phyloP scores from a whole-genome alignment of 2,888 invertebrate species.

The Sesia bembeciformis region DNA sequence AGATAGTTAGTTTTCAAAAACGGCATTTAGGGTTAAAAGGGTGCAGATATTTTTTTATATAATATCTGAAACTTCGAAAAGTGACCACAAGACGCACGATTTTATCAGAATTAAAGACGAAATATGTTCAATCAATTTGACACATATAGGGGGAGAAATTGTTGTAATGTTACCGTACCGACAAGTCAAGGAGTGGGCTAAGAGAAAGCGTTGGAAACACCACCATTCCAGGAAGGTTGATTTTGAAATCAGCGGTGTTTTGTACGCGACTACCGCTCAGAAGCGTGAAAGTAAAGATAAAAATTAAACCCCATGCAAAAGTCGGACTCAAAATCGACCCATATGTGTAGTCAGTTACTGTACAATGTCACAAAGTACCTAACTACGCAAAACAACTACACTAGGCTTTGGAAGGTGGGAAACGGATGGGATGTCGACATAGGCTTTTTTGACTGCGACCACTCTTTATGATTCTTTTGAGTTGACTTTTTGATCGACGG shows the following conservation, averaged over 20 bases:
- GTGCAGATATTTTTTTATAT: too few relatives aligned
- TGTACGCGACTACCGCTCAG: conserved; percentile 28
- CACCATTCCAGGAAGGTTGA: conserved; percentile 75
- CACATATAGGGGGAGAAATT: neutral
- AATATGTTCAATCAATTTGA: too few relatives aligned
- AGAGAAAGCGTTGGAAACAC: conserved; percentile 33
- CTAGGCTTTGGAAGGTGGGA: conserved; percentile 15
- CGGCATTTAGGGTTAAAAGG: too few relatives aligned
- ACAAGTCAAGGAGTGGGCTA: conserved; percentile 1
- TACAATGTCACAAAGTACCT: conserved; percentile 23
- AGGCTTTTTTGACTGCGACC: conserved; percentile 59
- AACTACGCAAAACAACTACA: conserved; percentile 21
- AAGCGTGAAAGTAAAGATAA: conserved; percentile 24
- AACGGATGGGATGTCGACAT: conserved; percentile 33
- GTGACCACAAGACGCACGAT: too few relatives aligned
- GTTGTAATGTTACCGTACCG: neutral
- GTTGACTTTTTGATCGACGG: neutral
- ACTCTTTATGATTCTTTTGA: conserved; percentile 18
- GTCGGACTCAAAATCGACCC: conserved; percentile 50
- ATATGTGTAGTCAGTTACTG: conserved; percentile 25
- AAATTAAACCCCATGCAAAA: conserved; percentile 62
- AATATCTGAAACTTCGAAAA: too few relatives aligned
- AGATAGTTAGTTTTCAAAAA: too few relatives aligned
- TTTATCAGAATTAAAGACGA: too few relatives aligned
- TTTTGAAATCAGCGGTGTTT: conserved; percentile 41